These are phyloP conservation scores for Drosophila arawakana DNA, from an alignment of 1,140 invertebrate genomes.

Conservation along the genomic window DNA sequence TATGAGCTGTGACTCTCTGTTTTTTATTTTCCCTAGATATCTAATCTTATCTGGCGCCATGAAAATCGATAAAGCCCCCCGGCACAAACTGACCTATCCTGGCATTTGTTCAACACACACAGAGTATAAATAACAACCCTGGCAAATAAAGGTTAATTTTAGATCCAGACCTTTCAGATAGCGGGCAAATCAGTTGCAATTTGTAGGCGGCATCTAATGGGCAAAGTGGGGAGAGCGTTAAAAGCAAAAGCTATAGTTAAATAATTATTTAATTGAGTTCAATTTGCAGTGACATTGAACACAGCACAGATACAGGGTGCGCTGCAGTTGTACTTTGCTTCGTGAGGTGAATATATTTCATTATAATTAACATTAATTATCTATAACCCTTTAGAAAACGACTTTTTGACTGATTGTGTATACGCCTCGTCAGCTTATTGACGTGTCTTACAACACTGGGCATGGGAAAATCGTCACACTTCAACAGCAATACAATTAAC, in stretches of 20 bases:
- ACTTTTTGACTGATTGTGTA: neutral
- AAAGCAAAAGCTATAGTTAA: conserved; percentile 26
- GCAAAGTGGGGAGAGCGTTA: neutral
- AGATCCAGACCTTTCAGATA: conserved; percentile 4
- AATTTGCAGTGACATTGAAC: conserved; percentile 17
- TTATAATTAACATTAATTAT: conserved; percentile 7
- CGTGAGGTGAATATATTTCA: neutral
- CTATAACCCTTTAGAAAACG: neutral
- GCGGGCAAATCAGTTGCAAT: conserved; percentile 18
- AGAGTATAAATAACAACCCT: conserved; percentile 43
- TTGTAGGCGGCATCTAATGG: conserved; percentile 12
- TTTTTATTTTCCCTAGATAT: conserved; percentile 6
- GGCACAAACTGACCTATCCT: conserved; percentile 56
- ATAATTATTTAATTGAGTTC: conserved; percentile 43
- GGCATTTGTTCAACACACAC: neutral
- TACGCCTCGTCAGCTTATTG: neutral
- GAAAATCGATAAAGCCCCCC: conserved; percentile 58
- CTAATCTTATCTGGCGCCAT: conserved; percentile 60
- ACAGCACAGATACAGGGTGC: conserved; percentile 14
- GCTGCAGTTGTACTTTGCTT: neutral
- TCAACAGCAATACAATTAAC: conserved; percentile 8
- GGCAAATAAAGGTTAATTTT: conserved; percentile 47
- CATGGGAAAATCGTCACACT: conserved; percentile 23
- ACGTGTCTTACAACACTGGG: conserved; percentile 16
- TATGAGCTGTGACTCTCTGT: conserved; percentile 13